Percentiles rank a stretch among this genome's conserved stretches.
Evolutionary conservation across 2,888 invertebrate species (phyloP).

Genomic region (Lordiphosa andalusiaca): DNA sequence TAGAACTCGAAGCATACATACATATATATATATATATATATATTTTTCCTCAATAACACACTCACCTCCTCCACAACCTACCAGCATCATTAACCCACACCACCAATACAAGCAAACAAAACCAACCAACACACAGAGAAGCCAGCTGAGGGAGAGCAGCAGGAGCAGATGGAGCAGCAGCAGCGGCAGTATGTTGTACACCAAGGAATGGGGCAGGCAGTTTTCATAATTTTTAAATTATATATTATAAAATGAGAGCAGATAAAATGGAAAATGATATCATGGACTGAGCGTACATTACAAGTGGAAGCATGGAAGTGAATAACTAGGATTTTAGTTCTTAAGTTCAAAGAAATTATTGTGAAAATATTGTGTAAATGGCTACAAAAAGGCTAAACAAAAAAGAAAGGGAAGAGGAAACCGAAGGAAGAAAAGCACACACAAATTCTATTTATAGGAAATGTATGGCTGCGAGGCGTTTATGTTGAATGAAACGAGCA

Average conservation of each 20-base stretch:
- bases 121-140: constrained; percentile 34
- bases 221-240: constrained; percentile 60
- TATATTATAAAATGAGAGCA: constrained; percentile 29
- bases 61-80: constrained; percentile 17
- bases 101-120: constrained; percentile 52
- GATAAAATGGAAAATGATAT: constrained; percentile 60
- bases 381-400: constrained; percentile 44
- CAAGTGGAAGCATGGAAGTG: constrained; percentile 30
- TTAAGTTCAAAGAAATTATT: constrained; percentile 54
- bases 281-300: constrained; percentile 77
- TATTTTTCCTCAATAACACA: constrained; percentile 21
- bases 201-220: constrained; percentile 39
- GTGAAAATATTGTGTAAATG: constrained; percentile 40
- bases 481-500: constrained; percentile 56
- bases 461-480: constrained; percentile 31
- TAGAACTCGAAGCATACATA: constrained; percentile 30
- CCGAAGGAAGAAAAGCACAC: constrained; percentile 42
- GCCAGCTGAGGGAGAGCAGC: constrained; percentile 5
- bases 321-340: constrained; percentile 62
- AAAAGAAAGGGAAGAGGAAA: constrained; percentile 6
- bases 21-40: constrained; percentile 16
- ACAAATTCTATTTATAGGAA: constrained; percentile 31
- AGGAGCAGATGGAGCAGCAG: constrained; percentile 13
- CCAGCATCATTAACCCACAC: constrained; percentile 62
- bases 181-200: constrained; percentile 20